A percentile compares a stretch with the other conserved stretches of the same genome.
These are phyloP conservation scores for Spatulosminthurus flaviceps DNA, from an alignment of 2,888 invertebrate genomes.

Conservation along the genomic window DNA sequence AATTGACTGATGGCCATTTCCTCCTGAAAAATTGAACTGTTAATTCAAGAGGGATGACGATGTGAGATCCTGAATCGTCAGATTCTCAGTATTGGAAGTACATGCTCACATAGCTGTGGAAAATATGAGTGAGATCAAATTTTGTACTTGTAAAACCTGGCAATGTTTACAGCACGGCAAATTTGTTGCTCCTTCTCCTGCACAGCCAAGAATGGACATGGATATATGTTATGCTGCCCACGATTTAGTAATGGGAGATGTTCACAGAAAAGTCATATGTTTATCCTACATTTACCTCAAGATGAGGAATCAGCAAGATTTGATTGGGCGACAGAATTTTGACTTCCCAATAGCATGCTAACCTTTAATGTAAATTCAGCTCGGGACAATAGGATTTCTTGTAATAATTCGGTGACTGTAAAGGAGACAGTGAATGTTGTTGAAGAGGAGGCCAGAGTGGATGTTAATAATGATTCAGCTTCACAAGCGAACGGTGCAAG, in stretches of 20 bases:
- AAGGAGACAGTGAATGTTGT: slow-evolving; percentile 39
- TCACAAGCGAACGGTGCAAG: slow-evolving; percentile 3
- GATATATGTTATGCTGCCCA: slow-evolving; percentile 87
- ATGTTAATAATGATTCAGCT: not conserved
- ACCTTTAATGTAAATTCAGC: slow-evolving; percentile 90
- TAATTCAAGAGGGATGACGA: too few relatives aligned
- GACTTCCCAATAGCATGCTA: slow-evolving; percentile 85
- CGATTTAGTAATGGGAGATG: slow-evolving; percentile 88
- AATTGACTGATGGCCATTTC: too few relatives aligned
- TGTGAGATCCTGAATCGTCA: too few relatives aligned
- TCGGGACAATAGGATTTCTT: slow-evolving; percentile 66
- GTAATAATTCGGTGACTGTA: slow-evolving; percentile 48
- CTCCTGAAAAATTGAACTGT: too few relatives aligned
- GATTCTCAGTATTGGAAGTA: slow-evolving; percentile 93
- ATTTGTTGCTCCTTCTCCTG: slow-evolving; percentile 69
- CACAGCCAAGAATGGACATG: slow-evolving; percentile 66
- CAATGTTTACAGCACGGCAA: slow-evolving; percentile 87
- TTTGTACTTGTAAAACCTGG: slow-evolving; percentile 97
- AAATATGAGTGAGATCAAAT: slow-evolving; percentile 87
- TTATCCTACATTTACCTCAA: slow-evolving; percentile 77
- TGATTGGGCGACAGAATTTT: slow-evolving; percentile 83
- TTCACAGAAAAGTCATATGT: slow-evolving; percentile 82
- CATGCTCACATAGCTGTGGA: slow-evolving; percentile 90
- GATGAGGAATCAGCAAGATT: slow-evolving; percentile 74
- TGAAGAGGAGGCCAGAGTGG: slow-evolving; percentile 42